A percentile compares a stretch with the other conserved stretches of the same genome.
Conservation (phyloP, 2,797 vertebrate species). For the Philypnodon macrostomus region DNA sequence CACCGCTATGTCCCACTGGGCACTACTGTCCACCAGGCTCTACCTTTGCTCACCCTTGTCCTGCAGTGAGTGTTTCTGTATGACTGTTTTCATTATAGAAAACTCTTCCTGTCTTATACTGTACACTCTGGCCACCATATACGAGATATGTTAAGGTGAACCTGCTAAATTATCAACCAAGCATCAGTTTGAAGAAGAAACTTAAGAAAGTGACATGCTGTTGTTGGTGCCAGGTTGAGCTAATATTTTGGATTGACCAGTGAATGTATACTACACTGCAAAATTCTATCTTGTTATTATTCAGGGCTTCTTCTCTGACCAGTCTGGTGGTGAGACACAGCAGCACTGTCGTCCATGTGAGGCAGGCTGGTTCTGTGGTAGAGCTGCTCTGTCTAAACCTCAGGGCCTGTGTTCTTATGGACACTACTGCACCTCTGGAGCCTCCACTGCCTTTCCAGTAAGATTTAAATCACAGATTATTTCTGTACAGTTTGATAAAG, state of each 20-base stretch:
- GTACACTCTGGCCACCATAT: no score
- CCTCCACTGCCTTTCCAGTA: constrained; percentile 82
- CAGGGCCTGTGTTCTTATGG: constrained; percentile 83
- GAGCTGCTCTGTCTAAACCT: constrained; percentile 75
- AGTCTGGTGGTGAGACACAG: constrained; percentile 59
- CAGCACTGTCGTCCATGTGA: constrained; percentile 81
- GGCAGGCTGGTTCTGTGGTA: constrained; percentile 82
- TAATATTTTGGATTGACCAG: no score
- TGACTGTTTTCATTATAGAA: constrained; percentile 1
- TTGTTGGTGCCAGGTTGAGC: no score
- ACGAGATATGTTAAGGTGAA: no score
- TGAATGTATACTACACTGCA: no score
- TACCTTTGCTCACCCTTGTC: constrained; percentile 76
- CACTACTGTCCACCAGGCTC: constrained; percentile 82
- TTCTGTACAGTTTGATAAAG: no score
- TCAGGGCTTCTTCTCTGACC: constrained; percentile 81
- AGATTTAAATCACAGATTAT: no score
- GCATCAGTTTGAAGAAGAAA: no score
- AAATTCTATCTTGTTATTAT: no score
- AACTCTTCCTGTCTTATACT: no score
- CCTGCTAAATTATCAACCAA: no score
- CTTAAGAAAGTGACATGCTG: no score
- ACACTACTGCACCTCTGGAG: constrained; percentile 82
- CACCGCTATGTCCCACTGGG: constrained; percentile 80
- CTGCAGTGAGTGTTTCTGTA: constrained; percentile 73